Conservation (phyloP, 2,888 invertebrate species). For the Epicampocera succincta region DNA sequence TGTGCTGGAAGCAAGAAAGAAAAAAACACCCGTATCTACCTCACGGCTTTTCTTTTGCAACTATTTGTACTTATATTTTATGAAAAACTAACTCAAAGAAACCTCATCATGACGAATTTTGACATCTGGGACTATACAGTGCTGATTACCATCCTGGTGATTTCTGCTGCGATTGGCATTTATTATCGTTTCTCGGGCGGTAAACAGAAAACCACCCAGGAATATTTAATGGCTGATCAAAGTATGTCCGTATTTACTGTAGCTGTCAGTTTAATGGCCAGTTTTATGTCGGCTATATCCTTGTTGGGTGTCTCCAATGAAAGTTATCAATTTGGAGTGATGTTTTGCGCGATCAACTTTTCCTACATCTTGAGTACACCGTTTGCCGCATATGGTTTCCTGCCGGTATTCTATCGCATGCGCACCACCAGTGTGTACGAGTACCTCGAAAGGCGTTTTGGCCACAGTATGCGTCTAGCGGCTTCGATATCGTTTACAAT, state of each 20-base stretch:
- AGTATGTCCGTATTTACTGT: slow-evolving; percentile 92
- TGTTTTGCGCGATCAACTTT: slow-evolving; percentile 89
- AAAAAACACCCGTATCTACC: slow-evolving; percentile 36
- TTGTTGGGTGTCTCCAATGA: slow-evolving; percentile 94
- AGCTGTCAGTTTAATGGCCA: slow-evolving; percentile 94
- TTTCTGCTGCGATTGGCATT: slow-evolving; percentile 90
- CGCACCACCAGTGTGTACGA: slow-evolving; percentile 93
- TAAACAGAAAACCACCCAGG: slow-evolving; percentile 92
- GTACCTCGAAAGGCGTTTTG: slow-evolving; percentile 95
- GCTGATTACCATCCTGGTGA: slow-evolving; percentile 86
- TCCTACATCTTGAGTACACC: slow-evolving; percentile 90
- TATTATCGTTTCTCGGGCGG: slow-evolving; percentile 94
- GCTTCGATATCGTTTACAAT: slow-evolving; percentile 93
- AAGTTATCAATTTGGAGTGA: slow-evolving; percentile 91
- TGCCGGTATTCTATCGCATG: slow-evolving; percentile 93
- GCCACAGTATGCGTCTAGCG: slow-evolving; percentile 87
- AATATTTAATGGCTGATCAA: slow-evolving; percentile 91
- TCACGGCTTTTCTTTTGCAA: slow-evolving; percentile 5
- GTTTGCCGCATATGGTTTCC: slow-evolving; percentile 88
- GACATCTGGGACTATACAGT: slow-evolving; percentile 88
- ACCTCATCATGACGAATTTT: slow-evolving; percentile 63
- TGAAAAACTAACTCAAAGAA: background rate
- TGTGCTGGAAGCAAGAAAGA: slow-evolving; percentile 37
- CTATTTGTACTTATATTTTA: background rate
- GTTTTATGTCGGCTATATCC: slow-evolving; percentile 95